Evolutionary conservation across 2,113 vertebrate species (phyloP).

Genomic region (Galeopterus variegatus): DNA sequence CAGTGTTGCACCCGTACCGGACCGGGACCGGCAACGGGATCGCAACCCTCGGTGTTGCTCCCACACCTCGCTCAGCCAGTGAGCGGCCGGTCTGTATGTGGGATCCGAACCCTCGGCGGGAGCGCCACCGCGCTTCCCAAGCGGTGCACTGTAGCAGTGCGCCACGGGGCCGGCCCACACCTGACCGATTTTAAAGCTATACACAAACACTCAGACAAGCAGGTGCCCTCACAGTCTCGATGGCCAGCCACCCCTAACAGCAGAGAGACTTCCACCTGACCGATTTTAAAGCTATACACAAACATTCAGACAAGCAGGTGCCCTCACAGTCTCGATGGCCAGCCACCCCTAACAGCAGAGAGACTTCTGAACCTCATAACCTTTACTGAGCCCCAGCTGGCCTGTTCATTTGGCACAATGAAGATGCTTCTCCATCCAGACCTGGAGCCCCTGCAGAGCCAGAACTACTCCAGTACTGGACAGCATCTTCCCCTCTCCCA

Average conservation of each 20-base stretch:
- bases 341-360: not conserved
- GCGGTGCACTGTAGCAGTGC: no score
- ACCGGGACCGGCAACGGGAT: no score
- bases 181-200: not conserved
- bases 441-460: not conserved
- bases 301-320: not conserved
- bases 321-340: not conserved
- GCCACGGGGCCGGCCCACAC: no score
- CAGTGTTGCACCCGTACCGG: no score
- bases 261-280: not conserved
- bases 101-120: no score
- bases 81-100: no score
- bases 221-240: not conserved
- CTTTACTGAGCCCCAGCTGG: fast-evolving
- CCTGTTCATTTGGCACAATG: not conserved
- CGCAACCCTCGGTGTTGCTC: no score
- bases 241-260: not conserved
- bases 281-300: conserved; percentile 9
- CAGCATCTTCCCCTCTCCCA: not conserved
- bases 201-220: not conserved
- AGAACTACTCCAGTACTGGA: no score
- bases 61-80: no score
- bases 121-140: no score
- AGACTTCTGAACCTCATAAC: not conserved
- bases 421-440: not conserved